phyloP scores from a whole-genome alignment of 2,888 invertebrate species.

The Rhimphoctona megacephalus region DNA sequence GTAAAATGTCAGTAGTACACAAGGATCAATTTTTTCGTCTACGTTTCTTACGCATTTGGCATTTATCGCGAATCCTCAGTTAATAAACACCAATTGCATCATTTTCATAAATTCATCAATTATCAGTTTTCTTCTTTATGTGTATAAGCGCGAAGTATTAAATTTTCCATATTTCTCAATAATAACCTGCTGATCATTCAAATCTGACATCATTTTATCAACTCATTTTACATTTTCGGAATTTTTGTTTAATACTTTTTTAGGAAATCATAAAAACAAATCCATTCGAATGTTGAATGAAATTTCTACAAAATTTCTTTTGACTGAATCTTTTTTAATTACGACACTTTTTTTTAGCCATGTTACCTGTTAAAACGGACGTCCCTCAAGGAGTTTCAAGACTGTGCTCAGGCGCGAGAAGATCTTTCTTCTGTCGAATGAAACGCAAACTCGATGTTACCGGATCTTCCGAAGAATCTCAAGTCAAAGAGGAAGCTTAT shows the following conservation, averaged over 20 bases:
- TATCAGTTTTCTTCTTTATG: background rate
- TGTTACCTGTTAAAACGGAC: conserved; percentile 96
- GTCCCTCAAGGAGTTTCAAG: conserved; percentile 91
- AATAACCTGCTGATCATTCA: no score
- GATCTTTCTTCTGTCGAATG: conserved; percentile 98
- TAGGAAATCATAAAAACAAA: no score
- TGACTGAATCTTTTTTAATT: no score
- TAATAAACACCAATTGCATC: conserved; percentile 3
- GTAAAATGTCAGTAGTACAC: conserved; percentile 45
- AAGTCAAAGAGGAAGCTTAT: conserved; percentile 91
- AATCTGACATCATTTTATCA: no score
- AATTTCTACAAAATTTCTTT: no score
- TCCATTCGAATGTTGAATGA: no score
- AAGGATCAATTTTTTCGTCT: background rate
- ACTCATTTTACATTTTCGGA: no score
- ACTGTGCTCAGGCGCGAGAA: conserved; percentile 94
- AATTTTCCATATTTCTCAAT: background rate
- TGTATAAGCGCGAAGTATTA: background rate
- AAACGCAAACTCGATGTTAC: conserved; percentile 88
- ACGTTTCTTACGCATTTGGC: conserved; percentile 34
- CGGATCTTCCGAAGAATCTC: conserved; percentile 80
- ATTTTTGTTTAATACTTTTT: no score
- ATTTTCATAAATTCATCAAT: background rate
- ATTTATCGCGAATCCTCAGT: conserved; percentile 41
- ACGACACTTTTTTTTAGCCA: conserved; percentile 89